Evolutionary conservation across 1,140 invertebrate genomes (phyloP).

Genomic region (Augochlora pura): DNA sequence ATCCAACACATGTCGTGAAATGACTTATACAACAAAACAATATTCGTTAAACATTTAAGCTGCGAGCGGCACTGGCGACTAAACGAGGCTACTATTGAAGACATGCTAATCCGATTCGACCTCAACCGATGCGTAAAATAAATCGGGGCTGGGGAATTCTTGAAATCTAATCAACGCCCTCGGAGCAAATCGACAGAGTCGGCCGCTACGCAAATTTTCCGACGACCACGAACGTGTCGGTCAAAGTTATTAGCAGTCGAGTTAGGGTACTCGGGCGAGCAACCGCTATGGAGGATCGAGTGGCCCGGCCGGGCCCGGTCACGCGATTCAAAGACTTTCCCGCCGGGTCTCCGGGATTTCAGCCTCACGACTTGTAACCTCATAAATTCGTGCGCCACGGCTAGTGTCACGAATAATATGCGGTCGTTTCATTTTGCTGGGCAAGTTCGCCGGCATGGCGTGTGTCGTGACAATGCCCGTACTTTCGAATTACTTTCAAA

Average conservation of each 20-base stretch:
- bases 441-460: conserved; percentile 23
- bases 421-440: conserved; percentile 37
- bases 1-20: too few relatives aligned
- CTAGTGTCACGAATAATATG: conserved; percentile 60
- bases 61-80: too few relatives aligned
- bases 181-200: neutral
- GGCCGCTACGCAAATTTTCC: neutral
- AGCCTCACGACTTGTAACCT: conserved; percentile 42
- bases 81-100: too few relatives aligned
- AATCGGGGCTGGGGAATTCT: neutral
- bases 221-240: conserved; percentile 25
- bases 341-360: conserved; percentile 36
- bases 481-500: conserved; percentile 56
- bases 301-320: conserved; percentile 38
- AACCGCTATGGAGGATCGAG: conserved; percentile 46
- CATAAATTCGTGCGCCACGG: conserved; percentile 52
- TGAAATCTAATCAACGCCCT: conserved; percentile 1
- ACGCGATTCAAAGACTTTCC: conserved; percentile 57
- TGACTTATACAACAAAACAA: too few relatives aligned
- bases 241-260: conserved; percentile 44
- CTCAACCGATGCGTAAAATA: neutral
- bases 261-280: conserved; percentile 42
- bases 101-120: too few relatives aligned
- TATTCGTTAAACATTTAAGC: too few relatives aligned
- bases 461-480: conserved; percentile 44